Percentiles rank a stretch among this genome's conserved stretches.
phyloP scores from a whole-genome alignment of 2,888 invertebrate genomes.

The Dexiosoma caninum region DNA sequence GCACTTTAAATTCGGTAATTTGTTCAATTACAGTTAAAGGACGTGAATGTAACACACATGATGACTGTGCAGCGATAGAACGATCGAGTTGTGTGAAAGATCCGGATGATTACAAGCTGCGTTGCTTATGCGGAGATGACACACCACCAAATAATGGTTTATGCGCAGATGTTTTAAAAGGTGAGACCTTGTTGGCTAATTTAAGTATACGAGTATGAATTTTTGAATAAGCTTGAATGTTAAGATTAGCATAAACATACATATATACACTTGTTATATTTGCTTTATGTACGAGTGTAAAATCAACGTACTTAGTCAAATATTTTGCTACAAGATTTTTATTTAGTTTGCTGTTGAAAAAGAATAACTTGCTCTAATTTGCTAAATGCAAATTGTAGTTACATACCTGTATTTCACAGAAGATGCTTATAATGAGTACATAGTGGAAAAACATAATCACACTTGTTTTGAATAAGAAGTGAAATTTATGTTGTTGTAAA shows the following conservation, averaged over 20 bases:
- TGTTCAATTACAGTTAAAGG: constrained; percentile 78
- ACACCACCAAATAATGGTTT: constrained; percentile 83
- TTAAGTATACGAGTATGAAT: too few relatives aligned
- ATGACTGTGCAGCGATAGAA: constrained; percentile 82
- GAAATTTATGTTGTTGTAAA: too few relatives aligned
- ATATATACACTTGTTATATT: not conserved
- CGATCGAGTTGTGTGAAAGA: constrained; percentile 84
- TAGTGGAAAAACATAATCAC: not conserved
- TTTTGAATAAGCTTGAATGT: not conserved
- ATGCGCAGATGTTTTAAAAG: constrained; percentile 82
- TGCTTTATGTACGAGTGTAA: not conserved
- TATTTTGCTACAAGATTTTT: not conserved
- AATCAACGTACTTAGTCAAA: not conserved
- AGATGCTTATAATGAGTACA: not conserved
- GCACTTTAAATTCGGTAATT: too few relatives aligned
- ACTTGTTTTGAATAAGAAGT: too few relatives aligned
- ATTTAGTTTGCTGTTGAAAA: constrained; percentile 21
- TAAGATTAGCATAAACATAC: not conserved
- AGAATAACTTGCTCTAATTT: not conserved
- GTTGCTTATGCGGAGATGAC: constrained; percentile 86
- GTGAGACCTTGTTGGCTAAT: constrained; percentile 75
- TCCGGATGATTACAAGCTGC: constrained; percentile 80
- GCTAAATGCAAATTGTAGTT: not conserved
- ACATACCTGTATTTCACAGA: not conserved
- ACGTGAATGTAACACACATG: constrained; percentile 81